Base-by-base conservation (phyloP, 1,140 invertebrate species). In the Aphidius ervi region DNA sequence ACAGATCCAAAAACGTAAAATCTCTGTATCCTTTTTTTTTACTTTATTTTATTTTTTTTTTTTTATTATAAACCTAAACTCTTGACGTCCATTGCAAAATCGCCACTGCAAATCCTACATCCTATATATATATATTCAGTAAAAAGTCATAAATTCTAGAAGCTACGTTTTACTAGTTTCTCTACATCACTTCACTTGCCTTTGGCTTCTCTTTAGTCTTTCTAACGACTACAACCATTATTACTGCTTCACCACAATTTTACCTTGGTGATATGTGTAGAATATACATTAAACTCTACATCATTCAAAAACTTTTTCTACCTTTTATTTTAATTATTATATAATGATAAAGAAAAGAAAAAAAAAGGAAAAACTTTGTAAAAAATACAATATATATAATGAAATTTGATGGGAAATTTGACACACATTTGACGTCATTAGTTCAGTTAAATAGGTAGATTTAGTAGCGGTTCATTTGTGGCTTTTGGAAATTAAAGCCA, bases 361-460 rank as follows among this genome's bases (percentile, higher is more conserved):
- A 31, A 31, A 31, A 42, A 16, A n/a, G 10, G 40, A 9, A 52
- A 10, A 43, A 31, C 16, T 16, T 16, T 43, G 49, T 52, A 37
- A 5, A n/a, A 31, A 37, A 16, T 39, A 20, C 3, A 37, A 54
- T 3, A 31, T 31, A 31, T 40, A n/a, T 54, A 39, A 54, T 54
- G 39, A 37, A 54, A 16, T 40, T 16, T 7, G 39, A 20, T 5
- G n/a, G 10, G 42, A 40, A 40, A 10, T 16, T 42, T 54, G 52
- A 54, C 52, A 40, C 52, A 54, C 52, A 40, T 54, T 54, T 54
- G 39, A 39, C 52, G 52, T 54, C 40, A 54, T 54, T 54, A 54
- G 52, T 7, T 7, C 52, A 23, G 20, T n/a, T 39, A 39, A 52
- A 42, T 8, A n/a, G 5, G 52, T 7, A 40, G 7, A 41, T 41